A percentile compares a stretch with the other conserved stretches of the same genome.
phyloP scores from a whole-genome alignment of 37 sponge, comb jelly and placozoan genomes.

The Ianthella basta region DNA sequence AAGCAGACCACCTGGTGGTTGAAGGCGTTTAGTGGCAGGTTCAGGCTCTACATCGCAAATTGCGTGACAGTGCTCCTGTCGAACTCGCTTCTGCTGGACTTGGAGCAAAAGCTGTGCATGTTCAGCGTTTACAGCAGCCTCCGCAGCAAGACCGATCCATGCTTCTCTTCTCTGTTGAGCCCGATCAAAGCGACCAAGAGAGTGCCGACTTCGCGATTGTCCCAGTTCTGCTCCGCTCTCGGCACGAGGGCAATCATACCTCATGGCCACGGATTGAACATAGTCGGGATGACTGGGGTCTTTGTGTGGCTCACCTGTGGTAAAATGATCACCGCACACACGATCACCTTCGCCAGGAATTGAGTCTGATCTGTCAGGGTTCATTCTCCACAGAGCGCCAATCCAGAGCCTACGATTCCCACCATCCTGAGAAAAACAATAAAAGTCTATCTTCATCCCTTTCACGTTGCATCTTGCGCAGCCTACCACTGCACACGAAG shows the following conservation, averaged over 20 bases:
- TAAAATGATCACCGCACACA: conserved; percentile 5
- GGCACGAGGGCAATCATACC: background rate
- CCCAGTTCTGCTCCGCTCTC: background rate
- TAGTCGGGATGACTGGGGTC: background rate
- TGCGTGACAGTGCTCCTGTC: background rate
- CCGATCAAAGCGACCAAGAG: conserved; percentile 9
- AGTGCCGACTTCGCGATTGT: conserved; percentile 8
- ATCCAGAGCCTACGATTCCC: background rate
- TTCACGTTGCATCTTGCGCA: background rate
- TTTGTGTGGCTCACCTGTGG: background rate
- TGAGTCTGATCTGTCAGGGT: background rate
- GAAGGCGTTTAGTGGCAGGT: conserved; percentile 9
- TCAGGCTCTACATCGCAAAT: background rate
- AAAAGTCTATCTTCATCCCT: background rate
- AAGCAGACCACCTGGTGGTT: background rate
- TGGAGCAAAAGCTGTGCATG: background rate
- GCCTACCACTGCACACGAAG: background rate
- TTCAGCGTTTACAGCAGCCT: conserved; percentile 12
- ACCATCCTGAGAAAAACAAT: background rate
- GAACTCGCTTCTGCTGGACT: conserved; percentile 10
- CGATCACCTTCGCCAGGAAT: conserved; percentile 6
- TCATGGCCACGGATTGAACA: background rate
- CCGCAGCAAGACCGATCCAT: conserved; percentile 15
- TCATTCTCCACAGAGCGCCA: background rate
- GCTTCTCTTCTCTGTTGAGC: conserved; percentile 15